Conservation (phyloP, 2,888 invertebrate species). For the Pammene aurita region DNA sequence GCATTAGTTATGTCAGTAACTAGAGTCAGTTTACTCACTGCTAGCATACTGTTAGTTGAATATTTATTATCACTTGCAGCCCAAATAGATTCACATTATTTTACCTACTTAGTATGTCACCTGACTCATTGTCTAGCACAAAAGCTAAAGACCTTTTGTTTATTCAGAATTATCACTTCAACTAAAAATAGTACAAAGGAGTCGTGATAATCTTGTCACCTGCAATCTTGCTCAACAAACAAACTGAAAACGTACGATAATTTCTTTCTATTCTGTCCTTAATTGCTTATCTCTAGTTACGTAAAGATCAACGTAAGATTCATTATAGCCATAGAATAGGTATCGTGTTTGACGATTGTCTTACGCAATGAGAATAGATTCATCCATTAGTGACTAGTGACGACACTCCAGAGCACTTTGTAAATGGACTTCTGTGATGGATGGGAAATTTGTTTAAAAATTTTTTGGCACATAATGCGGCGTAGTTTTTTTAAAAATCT, state of each 20-base stretch:
- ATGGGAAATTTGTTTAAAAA: background rate
- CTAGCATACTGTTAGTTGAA: conserved; percentile 12
- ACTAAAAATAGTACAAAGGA: conserved; percentile 24
- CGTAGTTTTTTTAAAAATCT: conserved; percentile 1
- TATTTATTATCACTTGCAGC: conserved; percentile 23
- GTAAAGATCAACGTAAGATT: conserved; percentile 34
- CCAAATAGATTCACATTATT: conserved; percentile 23
- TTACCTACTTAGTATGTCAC: conserved; percentile 16
- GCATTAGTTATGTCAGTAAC: background rate
- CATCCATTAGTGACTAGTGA: conserved; percentile 32
- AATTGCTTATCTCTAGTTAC: conserved; percentile 31
- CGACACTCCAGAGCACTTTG: conserved; percentile 14
- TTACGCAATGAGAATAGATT: conserved; percentile 33
- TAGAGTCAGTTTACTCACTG: background rate
- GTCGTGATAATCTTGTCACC: conserved; percentile 4
- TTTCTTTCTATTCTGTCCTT: conserved; percentile 16
- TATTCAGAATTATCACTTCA: conserved; percentile 8
- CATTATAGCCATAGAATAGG: conserved; percentile 16
- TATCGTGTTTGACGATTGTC: conserved; percentile 7
- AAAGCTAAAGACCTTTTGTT: conserved; percentile 31
- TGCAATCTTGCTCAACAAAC: conserved; percentile 24
- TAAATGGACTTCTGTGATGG: conserved; percentile 6
- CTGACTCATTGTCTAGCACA: conserved; percentile 31
- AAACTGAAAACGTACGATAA: conserved; percentile 21
- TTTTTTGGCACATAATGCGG: conserved; percentile 11